phyloP scores from a whole-genome alignment of 30 jellyfish, hydroid and myxozoan species.

The Hydra vulgaris region DNA sequence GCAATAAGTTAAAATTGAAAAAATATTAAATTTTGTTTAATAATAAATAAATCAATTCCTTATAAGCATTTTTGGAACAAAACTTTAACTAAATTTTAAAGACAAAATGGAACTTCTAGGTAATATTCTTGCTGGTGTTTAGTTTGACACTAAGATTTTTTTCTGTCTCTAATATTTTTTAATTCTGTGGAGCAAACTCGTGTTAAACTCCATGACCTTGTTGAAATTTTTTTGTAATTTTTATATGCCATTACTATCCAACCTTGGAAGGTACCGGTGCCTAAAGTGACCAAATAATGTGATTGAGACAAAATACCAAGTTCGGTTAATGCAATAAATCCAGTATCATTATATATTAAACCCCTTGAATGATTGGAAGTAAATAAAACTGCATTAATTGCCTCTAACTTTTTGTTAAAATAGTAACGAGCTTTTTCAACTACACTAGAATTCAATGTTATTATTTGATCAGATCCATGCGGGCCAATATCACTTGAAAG shows the following conservation, averaged over 20 bases:
- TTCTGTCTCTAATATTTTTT: constrained; percentile 9
- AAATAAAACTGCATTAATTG: constrained; percentile 44
- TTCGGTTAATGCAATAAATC: constrained; percentile 83
- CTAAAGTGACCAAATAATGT: constrained; percentile 57
- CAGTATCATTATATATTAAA: constrained; percentile 75
- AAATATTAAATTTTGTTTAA: too few relatives aligned
- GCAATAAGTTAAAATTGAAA: too few relatives aligned
- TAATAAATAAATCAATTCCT: too few relatives aligned
- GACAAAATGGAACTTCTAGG: too few relatives aligned
- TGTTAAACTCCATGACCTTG: constrained; percentile 59
- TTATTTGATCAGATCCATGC: constrained; percentile 82
- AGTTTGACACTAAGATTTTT: background rate
- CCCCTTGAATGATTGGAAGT: constrained; percentile 43
- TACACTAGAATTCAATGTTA: constrained; percentile 23
- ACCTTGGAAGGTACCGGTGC: constrained; percentile 91
- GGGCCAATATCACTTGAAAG: constrained; percentile 61
- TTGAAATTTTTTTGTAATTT: constrained; percentile 3
- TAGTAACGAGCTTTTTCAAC: constrained; percentile 16
- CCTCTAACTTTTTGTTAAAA: background rate
- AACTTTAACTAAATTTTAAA: too few relatives aligned
- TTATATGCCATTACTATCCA: constrained; percentile 73
- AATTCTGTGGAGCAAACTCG: constrained; percentile 61
- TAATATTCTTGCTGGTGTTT: too few relatives aligned
- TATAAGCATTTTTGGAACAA: too few relatives aligned
- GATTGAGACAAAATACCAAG: constrained; percentile 66